Conservation (phyloP, 2,113 vertebrate species). For the Piliocolobus tephrosceles region DNA sequence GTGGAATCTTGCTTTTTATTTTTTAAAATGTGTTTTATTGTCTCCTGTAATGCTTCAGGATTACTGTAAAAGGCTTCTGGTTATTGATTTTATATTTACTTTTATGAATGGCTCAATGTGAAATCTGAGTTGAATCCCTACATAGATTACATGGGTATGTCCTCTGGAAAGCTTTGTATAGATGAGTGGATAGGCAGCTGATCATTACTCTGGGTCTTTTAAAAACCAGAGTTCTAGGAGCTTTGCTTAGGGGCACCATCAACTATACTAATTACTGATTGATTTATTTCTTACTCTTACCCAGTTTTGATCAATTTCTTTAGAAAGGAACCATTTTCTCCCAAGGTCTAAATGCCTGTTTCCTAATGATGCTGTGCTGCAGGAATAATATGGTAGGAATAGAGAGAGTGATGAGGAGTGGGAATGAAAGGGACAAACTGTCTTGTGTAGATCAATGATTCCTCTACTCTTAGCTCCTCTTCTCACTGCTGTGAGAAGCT, state of each 20-base stretch:
- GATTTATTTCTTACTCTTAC: neutral
- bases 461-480: neutral
- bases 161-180: neutral
- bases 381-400: neutral
- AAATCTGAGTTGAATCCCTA: neutral
- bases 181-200: neutral
- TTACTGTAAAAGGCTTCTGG: neutral
- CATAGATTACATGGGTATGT: neutral
- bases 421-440: neutral
- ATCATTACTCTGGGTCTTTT: neutral
- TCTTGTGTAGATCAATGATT: neutral
- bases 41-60: neutral
- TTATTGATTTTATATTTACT: neutral
- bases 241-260: neutral
- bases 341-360: neutral
- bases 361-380: neutral
- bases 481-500: neutral
- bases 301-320: neutral
- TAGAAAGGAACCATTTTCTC: neutral
- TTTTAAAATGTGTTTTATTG: neutral
- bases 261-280: neutral
- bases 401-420: neutral
- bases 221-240: neutral
- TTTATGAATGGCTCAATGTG: neutral
- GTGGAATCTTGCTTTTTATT: neutral